Evolutionary conservation across 2,113 vertebrate species (phyloP).

Genomic region (Phalacrocorax aristotelis): DNA sequence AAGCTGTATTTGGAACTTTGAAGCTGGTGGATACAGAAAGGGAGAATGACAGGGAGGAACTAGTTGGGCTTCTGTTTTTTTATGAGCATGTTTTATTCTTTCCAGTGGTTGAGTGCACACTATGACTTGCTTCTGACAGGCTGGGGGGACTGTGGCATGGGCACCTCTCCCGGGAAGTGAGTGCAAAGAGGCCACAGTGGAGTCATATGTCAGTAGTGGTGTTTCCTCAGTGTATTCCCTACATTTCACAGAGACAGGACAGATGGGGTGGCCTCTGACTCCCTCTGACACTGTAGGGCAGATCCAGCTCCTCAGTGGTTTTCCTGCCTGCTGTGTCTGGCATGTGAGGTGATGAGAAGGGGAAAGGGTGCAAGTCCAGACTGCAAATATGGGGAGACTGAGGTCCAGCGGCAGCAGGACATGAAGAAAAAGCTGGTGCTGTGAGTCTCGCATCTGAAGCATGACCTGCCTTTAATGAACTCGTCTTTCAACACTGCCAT

Average conservation of each 20-base stretch:
- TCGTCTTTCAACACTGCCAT: background rate
- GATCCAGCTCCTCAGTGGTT: background rate
- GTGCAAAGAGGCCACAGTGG: fast-evolving
- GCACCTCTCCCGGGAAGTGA: background rate
- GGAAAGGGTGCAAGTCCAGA: background rate
- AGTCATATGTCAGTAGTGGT: background rate
- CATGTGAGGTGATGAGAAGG: background rate
- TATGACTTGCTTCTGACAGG: background rate
- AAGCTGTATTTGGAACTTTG: background rate
- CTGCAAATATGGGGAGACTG: fast-evolving
- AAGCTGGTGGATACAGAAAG: background rate
- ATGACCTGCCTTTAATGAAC: background rate
- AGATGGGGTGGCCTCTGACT: background rate
- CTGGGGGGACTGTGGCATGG: background rate
- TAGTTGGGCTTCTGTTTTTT: background rate
- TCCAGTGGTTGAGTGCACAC: background rate
- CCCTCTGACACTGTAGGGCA: background rate
- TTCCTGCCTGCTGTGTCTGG: background rate
- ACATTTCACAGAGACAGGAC: background rate
- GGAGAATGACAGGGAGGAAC: background rate
- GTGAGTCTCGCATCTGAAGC: background rate
- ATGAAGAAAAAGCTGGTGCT: background rate
- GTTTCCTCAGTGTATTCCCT: background rate
- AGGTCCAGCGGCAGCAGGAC: background rate
- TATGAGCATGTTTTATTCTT: background rate